Evolutionary conservation across 2,888 invertebrate species (phyloP), one percentile per base, ranked within the genome.

Genomic region (Drosophila anceps): DNA sequence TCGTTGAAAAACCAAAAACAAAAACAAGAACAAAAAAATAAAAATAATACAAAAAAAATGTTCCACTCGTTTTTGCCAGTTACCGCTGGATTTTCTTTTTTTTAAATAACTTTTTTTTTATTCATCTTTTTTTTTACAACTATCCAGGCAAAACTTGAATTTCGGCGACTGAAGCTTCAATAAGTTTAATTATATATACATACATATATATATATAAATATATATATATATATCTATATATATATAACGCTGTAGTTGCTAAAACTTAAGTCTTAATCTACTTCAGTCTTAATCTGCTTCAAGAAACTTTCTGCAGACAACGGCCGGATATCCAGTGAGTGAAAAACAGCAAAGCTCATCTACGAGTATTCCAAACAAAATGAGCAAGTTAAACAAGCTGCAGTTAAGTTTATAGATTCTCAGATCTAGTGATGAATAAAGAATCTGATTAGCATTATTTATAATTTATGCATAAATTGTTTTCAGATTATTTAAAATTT

Each of bases 41-140:
- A 50, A 7, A 15, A 24, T n/a, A n/a, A n/a, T n/a, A n/a, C n/a
- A n/a, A n/a, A 24, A 51, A 51, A 53, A 60, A 41, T 69, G 51
- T 37, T 64, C 55, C 69, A 61, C 65, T 77, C 12, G 55, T 71
- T 79, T 73, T 60, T 43, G 58, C 61, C 58, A 62, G 73, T 60
- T 73, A 58, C 18, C 31, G 48, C 44, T 55, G 73, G 62, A 69
- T 74, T 72, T 72, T 65, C 53, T 37, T 74, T 67, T 8, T 44
- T 50, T 27, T 13, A 18, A 41, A 18, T n/a, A 18, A 6, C 6
- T 3, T 27, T 50, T 59, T 60, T 44, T 53, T 20, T 46, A 53
- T 53, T 20, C 43, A 53, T 20, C 10, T 41, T 13, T 41, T 60
- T 46, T 58, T 39, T 27, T 9, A 18, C 8, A 27, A 46, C 24